Base-by-base conservation (phyloP, 2,888 invertebrate genomes). In the Leptothorax acervorum region DNA sequence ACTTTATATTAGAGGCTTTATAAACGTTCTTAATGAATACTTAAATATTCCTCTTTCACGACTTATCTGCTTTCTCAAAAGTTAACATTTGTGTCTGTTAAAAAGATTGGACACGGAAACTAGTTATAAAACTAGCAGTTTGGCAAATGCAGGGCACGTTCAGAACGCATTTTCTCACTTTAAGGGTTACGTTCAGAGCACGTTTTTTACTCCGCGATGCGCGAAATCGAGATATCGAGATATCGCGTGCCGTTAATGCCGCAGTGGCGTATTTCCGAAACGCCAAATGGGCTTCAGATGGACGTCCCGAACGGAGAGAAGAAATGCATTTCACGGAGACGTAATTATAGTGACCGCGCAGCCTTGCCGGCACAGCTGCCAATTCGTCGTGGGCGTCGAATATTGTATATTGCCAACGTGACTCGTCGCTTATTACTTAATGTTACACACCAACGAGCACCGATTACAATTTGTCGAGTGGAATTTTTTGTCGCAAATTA, bases 391-490 rank as follows among this genome's bases (percentile, higher is more conserved):
- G 39, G 79, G 79, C 79, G 79, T 81, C 60, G 60, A 68, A 81
- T 81, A 73, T 81, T 74, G 75, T 81, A 60, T 81, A 70, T 81
- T 81, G 79, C 75, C 79, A 70, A 74, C 75, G 74, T 81, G 48
- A 81, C 60, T 81, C 48, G 74, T 74, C 79, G 60, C 60, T 81
- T 81, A 81, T 81, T 81, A 81, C 79, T 81, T 81, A 81, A 81
- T 81, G 79, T 60, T 81, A 74, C 75, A 81, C 79, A 60, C 60
- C 60, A 62, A 81, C 28, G 74, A 81, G 28, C 60, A 39, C 48
- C 48, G 79, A 81, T 79, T 79, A 73, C 48, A 48, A 73, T 73
- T 39, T 73, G 12, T 12, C 8, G 28, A 18, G 60, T 39, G 48
- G 39, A 73, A 45, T 39, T 79, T 35, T 79, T 73, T 23, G 15